Percentiles rank a stretch among this genome's conserved stretches.
Conservation (phyloP, 1,140 invertebrate species). For the Magallana ariakensis region DNA sequence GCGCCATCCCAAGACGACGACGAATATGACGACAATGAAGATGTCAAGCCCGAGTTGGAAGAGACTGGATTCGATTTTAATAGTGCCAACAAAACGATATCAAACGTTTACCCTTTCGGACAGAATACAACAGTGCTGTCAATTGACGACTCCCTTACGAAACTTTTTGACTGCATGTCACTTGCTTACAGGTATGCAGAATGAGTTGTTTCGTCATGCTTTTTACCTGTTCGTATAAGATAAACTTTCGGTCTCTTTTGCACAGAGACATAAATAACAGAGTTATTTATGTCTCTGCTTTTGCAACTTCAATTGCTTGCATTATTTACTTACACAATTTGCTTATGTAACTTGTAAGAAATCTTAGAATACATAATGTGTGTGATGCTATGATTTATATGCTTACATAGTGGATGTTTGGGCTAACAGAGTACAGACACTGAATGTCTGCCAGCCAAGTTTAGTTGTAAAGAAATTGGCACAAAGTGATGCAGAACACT, state of each 20-base stretch:
- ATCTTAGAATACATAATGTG: too few relatives aligned
- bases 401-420: too few relatives aligned
- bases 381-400: too few relatives aligned
- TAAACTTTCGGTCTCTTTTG: background rate
- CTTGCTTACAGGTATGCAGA: constrained; percentile 93
- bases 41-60: constrained; percentile 58
- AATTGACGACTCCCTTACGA: constrained; percentile 95
- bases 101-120: constrained; percentile 78
- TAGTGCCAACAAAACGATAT: constrained; percentile 79
- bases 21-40: constrained; percentile 76
- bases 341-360: too few relatives aligned
- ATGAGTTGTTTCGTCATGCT: constrained; percentile 40
- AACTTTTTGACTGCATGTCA: constrained; percentile 97
- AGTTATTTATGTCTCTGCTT: too few relatives aligned
- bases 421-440: too few relatives aligned
- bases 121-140: constrained; percentile 84
- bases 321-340: too few relatives aligned
- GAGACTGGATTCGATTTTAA: constrained; percentile 75
- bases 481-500: too few relatives aligned
- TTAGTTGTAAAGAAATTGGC: too few relatives aligned
- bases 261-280: too few relatives aligned
- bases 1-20: constrained; percentile 93
- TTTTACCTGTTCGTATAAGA: background rate
- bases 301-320: too few relatives aligned
- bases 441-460: too few relatives aligned